A percentile compares a stretch with the other conserved stretches of the same genome.
These are phyloP conservation scores for Drosophila rubida DNA, from an alignment of 2,888 invertebrate species.

Conservation along the genomic window DNA sequence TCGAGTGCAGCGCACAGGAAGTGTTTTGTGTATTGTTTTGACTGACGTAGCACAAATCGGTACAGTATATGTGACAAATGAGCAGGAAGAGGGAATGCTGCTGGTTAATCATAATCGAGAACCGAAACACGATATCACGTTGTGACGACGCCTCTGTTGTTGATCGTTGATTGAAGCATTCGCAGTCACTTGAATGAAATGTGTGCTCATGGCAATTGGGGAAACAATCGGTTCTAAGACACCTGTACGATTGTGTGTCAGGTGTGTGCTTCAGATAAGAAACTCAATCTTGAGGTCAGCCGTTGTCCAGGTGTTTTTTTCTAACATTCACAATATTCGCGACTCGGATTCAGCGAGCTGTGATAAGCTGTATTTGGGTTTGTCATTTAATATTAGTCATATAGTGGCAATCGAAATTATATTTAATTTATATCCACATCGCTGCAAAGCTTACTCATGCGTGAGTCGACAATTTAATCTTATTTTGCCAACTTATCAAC, in stretches of 20 bases:
- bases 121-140: constrained; percentile 35
- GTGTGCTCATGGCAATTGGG: constrained; percentile 1
- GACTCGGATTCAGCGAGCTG: not conserved
- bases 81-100: not conserved
- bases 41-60: constrained; percentile 20
- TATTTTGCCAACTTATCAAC: constrained; percentile 21
- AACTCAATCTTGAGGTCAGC: not conserved
- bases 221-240: constrained; percentile 21
- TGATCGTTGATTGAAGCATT: not conserved
- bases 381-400: constrained; percentile 3
- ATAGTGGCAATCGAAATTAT: not conserved
- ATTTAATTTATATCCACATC: constrained; percentile 18
- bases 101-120: constrained; percentile 25
- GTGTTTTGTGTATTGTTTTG: constrained; percentile 31
- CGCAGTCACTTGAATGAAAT: constrained; percentile 14
- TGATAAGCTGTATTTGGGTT: not conserved
- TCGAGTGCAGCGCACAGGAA: constrained; percentile 40
- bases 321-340: too few species aligned
- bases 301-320: constrained; percentile 12
- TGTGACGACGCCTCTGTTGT: not conserved
- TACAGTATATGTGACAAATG: constrained; percentile 13
- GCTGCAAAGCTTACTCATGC: constrained; percentile 8
- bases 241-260: constrained; percentile 37
- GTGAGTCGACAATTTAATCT: constrained; percentile 22
- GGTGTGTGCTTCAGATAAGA: constrained; percentile 29